Evolutionary conservation across 2,888 invertebrate species (phyloP), one percentile per base, ranked within the genome.

Genomic region (Eucera pruinosa): DNA sequence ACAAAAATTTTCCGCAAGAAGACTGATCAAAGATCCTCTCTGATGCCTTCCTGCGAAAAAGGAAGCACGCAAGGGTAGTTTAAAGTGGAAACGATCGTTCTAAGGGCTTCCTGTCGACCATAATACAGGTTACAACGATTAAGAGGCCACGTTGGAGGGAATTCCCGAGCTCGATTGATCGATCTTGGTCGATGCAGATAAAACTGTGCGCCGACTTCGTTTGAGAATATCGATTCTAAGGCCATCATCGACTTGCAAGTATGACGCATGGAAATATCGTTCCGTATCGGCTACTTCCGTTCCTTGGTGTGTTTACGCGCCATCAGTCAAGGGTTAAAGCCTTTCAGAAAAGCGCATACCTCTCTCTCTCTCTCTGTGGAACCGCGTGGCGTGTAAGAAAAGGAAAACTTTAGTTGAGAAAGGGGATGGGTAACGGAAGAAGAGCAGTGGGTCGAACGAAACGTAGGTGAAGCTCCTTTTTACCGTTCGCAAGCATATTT

Each of bases 251-350:
- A 62, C 50, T 50, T 23, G 30, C 9, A 33, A 25, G 45, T n/a
- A 18, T 18, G 45, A 66, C 36, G 36, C 45, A 36, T 36, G 55
- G 55, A 66, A 66, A 66, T 66, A 47, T 47, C 39, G 62, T 50
- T 15, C 13, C 45, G 33, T 25, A 47, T 25, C 20, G 33, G 25
- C 55, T 9, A 23, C 13, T 47, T 47, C 45, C 47, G 47, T 11
- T 43, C 30, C n/a, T 30, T 41, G 27, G 47, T 66, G 47, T 66
- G 55, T 66, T 66, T 48, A 66, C 66, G 55, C 66, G 23, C 36
- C 66, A 4, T 25, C 25, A 47, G 66, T 47, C 66, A 66, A 66
- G 66, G 66, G 20, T 55, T 25, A 47, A 36, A 47, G 36, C 55
- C 45, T 25, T 9, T n/a, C 43, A 18, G n/a, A n/a, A n/a, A n/a